Base-by-base conservation (phyloP, 2,113 vertebrate genomes). In the Chaenogobius annularis region DNA sequence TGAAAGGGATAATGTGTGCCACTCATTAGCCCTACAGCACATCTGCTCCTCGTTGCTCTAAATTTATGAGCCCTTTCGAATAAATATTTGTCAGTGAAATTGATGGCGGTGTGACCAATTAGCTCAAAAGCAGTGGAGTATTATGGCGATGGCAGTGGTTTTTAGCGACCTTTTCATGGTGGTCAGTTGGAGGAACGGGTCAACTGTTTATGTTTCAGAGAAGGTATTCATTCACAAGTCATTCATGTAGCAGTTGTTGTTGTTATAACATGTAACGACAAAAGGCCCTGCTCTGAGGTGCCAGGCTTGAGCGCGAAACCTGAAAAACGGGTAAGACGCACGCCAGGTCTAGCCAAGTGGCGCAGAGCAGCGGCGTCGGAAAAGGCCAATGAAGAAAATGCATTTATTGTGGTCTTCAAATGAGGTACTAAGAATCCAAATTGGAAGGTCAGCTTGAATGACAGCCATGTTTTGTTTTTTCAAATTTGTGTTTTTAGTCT, bases 51-150 rank as follows among this genome's bases (percentile, higher is more conserved):
- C 47, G 14, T 15, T 48, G 47, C 47, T 6, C 14, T 48, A 48
- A 48, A 48, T 6, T 17, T 67, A 44, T 10, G 3, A 23, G 54
- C 22, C 64, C 37, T 68, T 14, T 35, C 14, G 15, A 56, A 63
- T 86, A 61, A 68, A 69, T 7, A 50, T 77, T 66, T 73, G 56
- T 56, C 62, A 13, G 69, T 77, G 35, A 64, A 67, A 46, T 10
- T 72, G 68, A 82, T 40, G 66, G 77, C 59, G 20, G 10, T 19
- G 40, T 47, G 52, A 72, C 56, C 47, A 77, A 75, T 70, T 5
- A 78, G 48, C 54, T 68, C 68, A 68, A 55, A 69, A 44, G 80
- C 69, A 52, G 54, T 61, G 55, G 65, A 10, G 10, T 47, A 66
- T 83, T 69, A 70, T 75, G 76, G 74, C 7, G 11, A 68, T 71